Conservation (phyloP, 2,797 vertebrate species). For the Phoxinus dragarum region DNA sequence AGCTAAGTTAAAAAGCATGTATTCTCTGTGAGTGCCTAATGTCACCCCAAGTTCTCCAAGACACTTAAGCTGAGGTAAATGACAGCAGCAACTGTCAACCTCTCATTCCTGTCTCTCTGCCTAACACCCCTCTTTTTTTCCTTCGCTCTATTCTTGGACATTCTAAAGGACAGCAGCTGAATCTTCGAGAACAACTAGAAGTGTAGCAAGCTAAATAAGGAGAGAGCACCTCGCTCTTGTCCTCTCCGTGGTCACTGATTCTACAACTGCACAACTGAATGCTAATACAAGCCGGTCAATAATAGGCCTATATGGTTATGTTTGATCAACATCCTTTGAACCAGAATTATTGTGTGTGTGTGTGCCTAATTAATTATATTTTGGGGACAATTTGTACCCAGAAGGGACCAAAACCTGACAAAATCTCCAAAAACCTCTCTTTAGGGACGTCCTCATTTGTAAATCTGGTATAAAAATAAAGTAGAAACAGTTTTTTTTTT, state of each 20-base stretch:
- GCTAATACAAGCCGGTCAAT: not conserved
- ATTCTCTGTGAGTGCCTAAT: conserved; percentile 50
- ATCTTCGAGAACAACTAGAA: conserved; percentile 63
- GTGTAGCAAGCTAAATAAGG: conserved; percentile 69
- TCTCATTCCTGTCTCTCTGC: conserved; percentile 27
- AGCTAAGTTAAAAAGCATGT: conserved; percentile 39
- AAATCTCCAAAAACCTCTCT: too few species aligned
- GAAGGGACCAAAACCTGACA: too few species aligned
- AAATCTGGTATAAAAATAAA: too few species aligned
- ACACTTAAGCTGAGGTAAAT: conserved; percentile 59
- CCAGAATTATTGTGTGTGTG: not conserved
- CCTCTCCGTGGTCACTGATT: conserved; percentile 1
- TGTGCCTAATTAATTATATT: too few species aligned
- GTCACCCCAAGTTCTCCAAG: conserved; percentile 58
- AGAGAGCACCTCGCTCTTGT: conserved; percentile 48
- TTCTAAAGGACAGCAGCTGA: conserved; percentile 67
- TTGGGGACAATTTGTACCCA: too few species aligned
- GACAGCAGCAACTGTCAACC: conserved; percentile 72
- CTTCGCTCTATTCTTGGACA: conserved; percentile 74
- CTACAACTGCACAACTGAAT: not conserved
- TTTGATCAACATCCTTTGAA: not conserved
- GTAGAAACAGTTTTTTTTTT: too few species aligned
- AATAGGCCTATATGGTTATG: not conserved
- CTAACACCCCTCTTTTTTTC: conserved; percentile 53
- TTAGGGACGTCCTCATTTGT: too few species aligned